A percentile compares a stretch with the other conserved stretches of the same genome.
Evolutionary conservation across 2,888 invertebrate genomes (phyloP).

Genomic region (Temnothorax rugatulus): DNA sequence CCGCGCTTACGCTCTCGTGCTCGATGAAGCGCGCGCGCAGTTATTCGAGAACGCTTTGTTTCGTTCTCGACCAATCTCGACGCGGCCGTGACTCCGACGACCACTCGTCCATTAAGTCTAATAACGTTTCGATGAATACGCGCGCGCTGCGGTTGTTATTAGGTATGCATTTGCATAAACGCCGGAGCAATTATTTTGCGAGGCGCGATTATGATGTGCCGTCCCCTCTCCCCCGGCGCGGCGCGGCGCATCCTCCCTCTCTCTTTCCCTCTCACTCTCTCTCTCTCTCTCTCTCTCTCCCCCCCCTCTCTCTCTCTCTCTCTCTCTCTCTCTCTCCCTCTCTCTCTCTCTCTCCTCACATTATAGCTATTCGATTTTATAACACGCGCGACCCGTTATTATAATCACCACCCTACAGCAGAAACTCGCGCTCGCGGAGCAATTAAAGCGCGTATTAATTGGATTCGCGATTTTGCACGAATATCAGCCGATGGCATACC

Average conservation of each 20-base stretch:
- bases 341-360: too few relatives aligned
- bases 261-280: too few relatives aligned
- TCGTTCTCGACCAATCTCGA: background rate
- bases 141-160: constrained; percentile 65
- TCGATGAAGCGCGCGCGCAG: constrained; percentile 37
- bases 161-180: constrained; percentile 75
- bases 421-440: constrained; percentile 33
- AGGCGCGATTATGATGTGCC: constrained; percentile 61
- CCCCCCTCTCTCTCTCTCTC: too few relatives aligned
- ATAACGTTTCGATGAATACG: constrained; percentile 72
- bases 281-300: too few relatives aligned
- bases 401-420: constrained; percentile 30
- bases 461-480: constrained; percentile 38
- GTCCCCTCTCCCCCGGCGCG: background rate
- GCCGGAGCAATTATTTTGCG: constrained; percentile 70
- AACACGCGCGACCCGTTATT: constrained; percentile 46
- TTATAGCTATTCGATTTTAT: constrained; percentile 51
- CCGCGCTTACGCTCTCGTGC: background rate
- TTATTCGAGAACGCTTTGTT: constrained; percentile 29
- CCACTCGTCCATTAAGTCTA: constrained; percentile 69
- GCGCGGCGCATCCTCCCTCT: too few relatives aligned
- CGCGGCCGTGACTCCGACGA: constrained; percentile 26
- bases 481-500: background rate
- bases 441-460: constrained; percentile 53
- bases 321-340: too few relatives aligned